Base-by-base conservation (phyloP, 2,113 vertebrate species). In the Psophia crepitans region DNA sequence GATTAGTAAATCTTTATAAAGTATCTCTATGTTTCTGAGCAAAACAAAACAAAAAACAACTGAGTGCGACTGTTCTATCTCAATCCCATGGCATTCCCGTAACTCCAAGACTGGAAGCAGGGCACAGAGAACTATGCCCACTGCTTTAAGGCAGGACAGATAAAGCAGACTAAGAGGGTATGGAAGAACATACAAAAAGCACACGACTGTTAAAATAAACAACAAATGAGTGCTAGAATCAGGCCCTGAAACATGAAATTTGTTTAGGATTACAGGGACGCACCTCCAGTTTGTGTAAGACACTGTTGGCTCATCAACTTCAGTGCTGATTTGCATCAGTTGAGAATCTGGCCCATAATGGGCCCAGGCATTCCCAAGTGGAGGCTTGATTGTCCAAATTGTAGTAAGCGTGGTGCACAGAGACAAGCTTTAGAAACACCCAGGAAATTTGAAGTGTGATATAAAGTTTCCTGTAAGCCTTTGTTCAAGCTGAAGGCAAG, bases 401-500 rank as follows among this genome's bases (percentile, higher is more conserved):
- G 68, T 10, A 91, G 39, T 4, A n/a, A 90, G 73, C 73, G 75
- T 32, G 54, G 46, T 60, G 39, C 41, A 68, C 27, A 71, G 35
- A 89, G 39, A 24, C 19, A 87, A 87, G 73, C 24, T 61, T 49
- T 54, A 81, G 64, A 77, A 95, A 93, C 60, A 92, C 69, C 30
- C 32, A 71, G 76, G 76, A 93, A 86, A 92, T 78, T 68, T 71
- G 86, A 97, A 95, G 88, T 82, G 93, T 87, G 69, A 89, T 84
- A 89, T 93, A 90, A 87, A 92, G 92, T 93, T 93, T 96, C 93
- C 88, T 78, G 70, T 27, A 88, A 94, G 92, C 69, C 84, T 94
- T 89, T 94, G 76, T 79, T 95, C 84, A 89, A 93, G 94, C 69
- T 93, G 76, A 95, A 93, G 84, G 80, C 86, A 97, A 95, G 90